Conservation (phyloP, 2,113 vertebrate species). For the Tragelaphus imberbis region DNA sequence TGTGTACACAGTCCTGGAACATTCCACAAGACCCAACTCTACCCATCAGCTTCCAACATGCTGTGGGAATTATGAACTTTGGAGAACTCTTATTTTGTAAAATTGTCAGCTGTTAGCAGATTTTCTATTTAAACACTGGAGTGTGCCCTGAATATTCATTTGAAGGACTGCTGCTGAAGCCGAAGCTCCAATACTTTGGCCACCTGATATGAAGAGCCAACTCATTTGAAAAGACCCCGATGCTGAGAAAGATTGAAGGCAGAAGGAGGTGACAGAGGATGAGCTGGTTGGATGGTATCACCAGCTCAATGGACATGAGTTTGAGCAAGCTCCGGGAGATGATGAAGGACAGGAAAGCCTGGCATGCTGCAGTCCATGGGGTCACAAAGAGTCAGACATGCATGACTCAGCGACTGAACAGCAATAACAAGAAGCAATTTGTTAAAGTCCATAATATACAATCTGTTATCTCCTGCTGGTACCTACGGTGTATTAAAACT, state of each 20-base stretch:
- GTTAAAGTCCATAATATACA: background rate
- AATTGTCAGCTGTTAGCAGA: background rate
- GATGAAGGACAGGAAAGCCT: background rate
- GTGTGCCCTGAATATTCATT: background rate
- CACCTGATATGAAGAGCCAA: background rate
- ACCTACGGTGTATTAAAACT: background rate
- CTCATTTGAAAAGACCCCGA: background rate
- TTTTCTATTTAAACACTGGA: conserved; percentile 4
- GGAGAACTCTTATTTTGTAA: background rate
- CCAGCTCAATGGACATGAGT: background rate
- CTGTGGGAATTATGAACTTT: background rate
- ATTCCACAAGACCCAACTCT: background rate
- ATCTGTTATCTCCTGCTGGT: background rate
- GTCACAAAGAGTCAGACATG: background rate
- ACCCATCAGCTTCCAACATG: background rate
- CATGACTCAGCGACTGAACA: background rate
- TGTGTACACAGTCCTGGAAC: background rate
- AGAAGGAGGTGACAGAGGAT: background rate
- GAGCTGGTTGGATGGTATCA: background rate
- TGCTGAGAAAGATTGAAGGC: background rate
- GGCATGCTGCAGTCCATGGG: background rate
- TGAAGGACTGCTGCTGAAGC: background rate
- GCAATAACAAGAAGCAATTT: background rate
- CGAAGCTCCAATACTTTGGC: background rate
- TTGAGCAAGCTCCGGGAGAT: background rate